Percentiles rank a stretch among this genome's conserved stretches.
Evolutionary conservation across 2,888 invertebrate species (phyloP).

Genomic region (Periphyllus acericola): DNA sequence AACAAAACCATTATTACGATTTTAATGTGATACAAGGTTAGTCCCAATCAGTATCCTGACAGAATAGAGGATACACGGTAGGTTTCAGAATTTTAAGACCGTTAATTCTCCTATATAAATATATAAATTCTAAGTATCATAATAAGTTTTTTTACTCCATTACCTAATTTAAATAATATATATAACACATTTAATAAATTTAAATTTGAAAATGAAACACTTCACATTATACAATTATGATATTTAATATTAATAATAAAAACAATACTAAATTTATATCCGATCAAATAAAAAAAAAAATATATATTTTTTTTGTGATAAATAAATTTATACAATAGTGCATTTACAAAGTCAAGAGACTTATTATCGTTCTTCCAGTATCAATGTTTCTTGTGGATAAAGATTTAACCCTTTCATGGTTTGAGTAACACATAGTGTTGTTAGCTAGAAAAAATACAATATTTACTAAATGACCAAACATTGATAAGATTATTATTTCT

Average conservation of each 20-base stretch:
- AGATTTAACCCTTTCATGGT: slow-evolving; percentile 86
- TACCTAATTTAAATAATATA: slow-evolving; percentile 35
- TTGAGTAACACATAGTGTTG: slow-evolving; percentile 78
- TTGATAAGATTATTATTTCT: background rate
- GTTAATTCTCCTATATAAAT: too few relatives aligned
- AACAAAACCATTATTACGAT: too few relatives aligned
- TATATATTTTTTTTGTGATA: background rate
- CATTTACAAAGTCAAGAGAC: slow-evolving; percentile 37
- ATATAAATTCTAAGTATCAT: too few relatives aligned
- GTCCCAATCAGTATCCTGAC: too few relatives aligned
- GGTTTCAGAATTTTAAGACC: too few relatives aligned
- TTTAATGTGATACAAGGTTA: too few relatives aligned
- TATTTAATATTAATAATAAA: slow-evolving; percentile 41
- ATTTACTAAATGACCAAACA: slow-evolving; percentile 33
- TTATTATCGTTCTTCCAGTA: slow-evolving; percentile 95
- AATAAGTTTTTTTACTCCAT: slow-evolving; percentile 1
- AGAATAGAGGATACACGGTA: too few relatives aligned
- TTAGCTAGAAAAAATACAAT: slow-evolving; percentile 73
- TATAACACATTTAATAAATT: slow-evolving; percentile 29
- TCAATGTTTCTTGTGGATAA: slow-evolving; percentile 93
- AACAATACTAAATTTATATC: slow-evolving; percentile 39
- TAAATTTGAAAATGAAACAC: slow-evolving; percentile 25
- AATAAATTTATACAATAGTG: slow-evolving; percentile 50
- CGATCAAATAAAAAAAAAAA: slow-evolving; percentile 11
- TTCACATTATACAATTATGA: slow-evolving; percentile 31